These are phyloP conservation scores for Heliornis fulica DNA, from an alignment of 2,113 vertebrate genomes.

Conservation along the genomic window DNA sequence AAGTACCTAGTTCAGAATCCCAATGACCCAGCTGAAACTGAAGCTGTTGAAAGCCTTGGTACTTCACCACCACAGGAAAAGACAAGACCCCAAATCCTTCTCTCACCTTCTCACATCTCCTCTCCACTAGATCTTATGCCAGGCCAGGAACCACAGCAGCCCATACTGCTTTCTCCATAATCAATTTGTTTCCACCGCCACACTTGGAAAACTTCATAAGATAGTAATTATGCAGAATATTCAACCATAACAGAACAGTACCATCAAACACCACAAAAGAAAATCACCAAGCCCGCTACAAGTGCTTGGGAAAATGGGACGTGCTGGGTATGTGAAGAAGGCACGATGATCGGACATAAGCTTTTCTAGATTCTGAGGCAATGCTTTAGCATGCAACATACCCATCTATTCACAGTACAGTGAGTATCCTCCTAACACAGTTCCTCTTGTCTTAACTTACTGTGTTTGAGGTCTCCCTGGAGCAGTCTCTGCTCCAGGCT, in stretches of 20 bases:
- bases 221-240: not conserved
- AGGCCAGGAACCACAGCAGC: not conserved
- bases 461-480: no score
- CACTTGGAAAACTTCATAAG: not conserved
- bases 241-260: not conserved
- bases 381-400: not conserved
- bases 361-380: not conserved
- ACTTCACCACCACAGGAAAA: not conserved
- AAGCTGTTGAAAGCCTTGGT: slow-evolving; percentile 19
- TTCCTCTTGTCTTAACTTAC: not conserved
- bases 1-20: slow-evolving; percentile 60
- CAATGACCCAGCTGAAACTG: slow-evolving; percentile 17
- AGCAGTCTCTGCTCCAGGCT: no score
- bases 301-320: not conserved
- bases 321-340: not conserved
- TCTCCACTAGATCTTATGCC: not conserved
- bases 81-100: not conserved
- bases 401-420: not conserved
- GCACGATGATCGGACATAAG: accelerated
- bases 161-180: not conserved
- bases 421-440: accelerated
- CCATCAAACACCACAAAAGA: not conserved
- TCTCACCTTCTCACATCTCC: not conserved
- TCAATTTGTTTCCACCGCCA: not conserved
- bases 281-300: not conserved